These are phyloP conservation scores for Stegophylla sp. DNA, from an alignment of 2,888 invertebrate species.

Conservation along the genomic window DNA sequence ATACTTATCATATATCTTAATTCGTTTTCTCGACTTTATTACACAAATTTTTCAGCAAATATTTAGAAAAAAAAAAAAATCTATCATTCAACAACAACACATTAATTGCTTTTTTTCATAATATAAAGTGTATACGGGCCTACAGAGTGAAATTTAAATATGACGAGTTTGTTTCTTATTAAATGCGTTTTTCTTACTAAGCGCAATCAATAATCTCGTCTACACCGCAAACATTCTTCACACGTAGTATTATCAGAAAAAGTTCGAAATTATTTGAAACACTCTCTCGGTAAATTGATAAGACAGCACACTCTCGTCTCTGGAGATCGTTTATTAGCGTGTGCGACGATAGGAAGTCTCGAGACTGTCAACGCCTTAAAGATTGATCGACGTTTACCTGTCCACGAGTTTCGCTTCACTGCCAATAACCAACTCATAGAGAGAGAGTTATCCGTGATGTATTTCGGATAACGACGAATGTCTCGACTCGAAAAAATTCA, in stretches of 20 bases:
- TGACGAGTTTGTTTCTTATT: too few species aligned
- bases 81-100: too few species aligned
- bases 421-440: not conserved
- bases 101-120: too few species aligned
- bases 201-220: too few species aligned
- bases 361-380: constrained; percentile 20
- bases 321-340: constrained; percentile 26
- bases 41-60: too few species aligned
- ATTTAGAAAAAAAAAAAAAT: too few species aligned
- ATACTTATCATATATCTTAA: too few species aligned
- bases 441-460: not conserved
- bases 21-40: too few species aligned
- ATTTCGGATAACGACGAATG: constrained; percentile 1
- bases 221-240: not conserved
- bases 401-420: constrained; percentile 3
- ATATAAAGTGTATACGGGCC: too few species aligned
- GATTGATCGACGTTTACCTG: constrained; percentile 47
- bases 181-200: too few species aligned
- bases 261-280: constrained; percentile 25
- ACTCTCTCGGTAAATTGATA: constrained; percentile 7
- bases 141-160: too few species aligned
- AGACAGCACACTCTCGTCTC: not conserved
- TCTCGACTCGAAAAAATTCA: not conserved
- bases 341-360: constrained; percentile 19
- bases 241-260: not conserved